Evolutionary conservation across 1,140 invertebrate species (phyloP).

Genomic region (Temnothorax longispinosus): DNA sequence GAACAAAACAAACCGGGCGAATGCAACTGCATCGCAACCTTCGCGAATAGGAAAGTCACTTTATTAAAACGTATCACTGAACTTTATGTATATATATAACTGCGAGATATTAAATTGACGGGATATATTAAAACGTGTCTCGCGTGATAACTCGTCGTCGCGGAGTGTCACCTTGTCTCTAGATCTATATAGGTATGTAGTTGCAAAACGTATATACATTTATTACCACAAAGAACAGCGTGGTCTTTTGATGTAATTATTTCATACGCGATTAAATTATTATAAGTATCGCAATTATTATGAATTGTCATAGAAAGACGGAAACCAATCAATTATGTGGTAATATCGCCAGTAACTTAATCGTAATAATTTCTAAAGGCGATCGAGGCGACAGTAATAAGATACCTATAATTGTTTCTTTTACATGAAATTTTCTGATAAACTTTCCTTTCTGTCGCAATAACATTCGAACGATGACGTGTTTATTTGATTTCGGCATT

Average conservation of each 20-base stretch:
- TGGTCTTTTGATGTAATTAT: constrained; percentile 1
- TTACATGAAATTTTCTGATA: not conserved
- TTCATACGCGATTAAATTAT: not conserved
- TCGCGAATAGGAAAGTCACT: constrained; percentile 46
- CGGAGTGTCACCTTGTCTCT: constrained; percentile 1
- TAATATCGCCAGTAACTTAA: not conserved
- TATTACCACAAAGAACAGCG: not conserved
- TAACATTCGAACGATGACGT: not conserved
- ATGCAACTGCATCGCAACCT: constrained; percentile 58
- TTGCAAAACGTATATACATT: not conserved
- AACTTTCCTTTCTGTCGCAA: not conserved
- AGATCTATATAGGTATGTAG: too few relatives aligned
- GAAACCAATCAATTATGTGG: not conserved
- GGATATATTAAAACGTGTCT: constrained; percentile 75
- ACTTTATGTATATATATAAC: not conserved
- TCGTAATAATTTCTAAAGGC: not conserved
- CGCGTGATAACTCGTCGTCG: not conserved
- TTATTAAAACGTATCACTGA: constrained; percentile 68
- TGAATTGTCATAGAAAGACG: not conserved
- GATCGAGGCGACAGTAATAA: not conserved
- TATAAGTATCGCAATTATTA: constrained; percentile 23
- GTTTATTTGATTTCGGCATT: not conserved
- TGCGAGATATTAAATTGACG: constrained; percentile 67
- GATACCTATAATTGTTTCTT: not conserved
- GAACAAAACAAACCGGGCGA: not conserved